Evolutionary conservation across 1,140 invertebrate genomes (phyloP), one percentile per base, ranked within the genome.

Genomic region (Tachypleus tridentatus): DNA sequence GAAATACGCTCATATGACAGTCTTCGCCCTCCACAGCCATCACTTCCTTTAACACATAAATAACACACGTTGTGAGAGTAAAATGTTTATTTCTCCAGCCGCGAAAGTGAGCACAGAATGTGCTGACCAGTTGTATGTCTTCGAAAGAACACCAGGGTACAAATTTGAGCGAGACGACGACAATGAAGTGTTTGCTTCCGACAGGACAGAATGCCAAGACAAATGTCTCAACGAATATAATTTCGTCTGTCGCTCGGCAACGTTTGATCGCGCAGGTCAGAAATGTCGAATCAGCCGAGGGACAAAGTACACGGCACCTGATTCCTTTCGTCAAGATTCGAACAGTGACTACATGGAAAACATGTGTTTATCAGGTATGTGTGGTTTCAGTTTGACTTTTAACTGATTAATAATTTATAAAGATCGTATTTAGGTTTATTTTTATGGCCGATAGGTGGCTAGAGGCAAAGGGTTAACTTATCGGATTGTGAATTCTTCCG

Each of bases 291-390:
- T 93, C 8, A 91, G 87, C 73, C 76, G 85, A 63, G 89, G 89
- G 71, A 93, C 90, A 0, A 79, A 89, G 70, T 80, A 89, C 70
- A 91, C 89, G 2, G 88, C 91, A 75, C 88, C 89, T 0, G 49
- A 66, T 4, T 87, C 88, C 70, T 77, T 91, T 4, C 74, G 90
- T 49, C 87, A 91, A 69, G 88, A 93, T 75, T 84, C 88, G 3
- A 89, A 88, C 75, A 86, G 87, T 3, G 91, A 93, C 75, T 94
- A 94, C 75, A 79, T 93, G 68, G 91, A 94, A 80, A 94, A 94
- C 73, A 90, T 89, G 54, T 94, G 91, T 74, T 76, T 94, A 2
- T 91, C 88, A 75, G 86, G 90, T 91, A 79, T 80, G 72, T 72
- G 5, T 58, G 63, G 52, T 58, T 51, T 57, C 53, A 8, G 57